Percentiles rank a stretch among this genome's conserved stretches.
phyloP scores from a whole-genome alignment of 2,113 vertebrate species.

The Eurypyga helias region DNA sequence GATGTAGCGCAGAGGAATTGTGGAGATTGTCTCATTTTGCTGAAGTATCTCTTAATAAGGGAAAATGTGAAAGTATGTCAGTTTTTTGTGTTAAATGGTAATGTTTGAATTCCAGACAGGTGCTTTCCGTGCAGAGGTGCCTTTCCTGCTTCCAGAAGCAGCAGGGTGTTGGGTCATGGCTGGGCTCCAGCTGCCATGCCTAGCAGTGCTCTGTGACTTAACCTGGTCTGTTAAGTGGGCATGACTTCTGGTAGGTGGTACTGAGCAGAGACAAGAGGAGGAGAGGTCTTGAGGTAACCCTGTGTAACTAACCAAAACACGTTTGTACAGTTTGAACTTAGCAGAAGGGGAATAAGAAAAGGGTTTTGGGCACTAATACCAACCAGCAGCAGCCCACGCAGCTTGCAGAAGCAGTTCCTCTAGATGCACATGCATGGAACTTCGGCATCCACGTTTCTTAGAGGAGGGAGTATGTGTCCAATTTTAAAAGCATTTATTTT shows the following conservation, averaged over 20 bases:
- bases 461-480: accelerated
- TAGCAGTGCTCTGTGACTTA: accelerated
- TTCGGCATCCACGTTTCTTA: background rate
- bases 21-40: background rate
- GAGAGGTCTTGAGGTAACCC: background rate
- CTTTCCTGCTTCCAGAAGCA: background rate
- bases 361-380: background rate
- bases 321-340: background rate
- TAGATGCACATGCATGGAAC: background rate
- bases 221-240: accelerated
- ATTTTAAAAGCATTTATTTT: background rate
- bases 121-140: background rate
- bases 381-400: background rate
- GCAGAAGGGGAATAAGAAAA: background rate
- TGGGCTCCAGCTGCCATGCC: background rate
- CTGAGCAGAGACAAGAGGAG: background rate
- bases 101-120: background rate
- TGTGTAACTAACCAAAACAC: background rate
- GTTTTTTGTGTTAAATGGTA: background rate
- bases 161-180: background rate
- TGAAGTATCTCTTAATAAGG: background rate
- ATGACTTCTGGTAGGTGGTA: background rate
- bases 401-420: background rate
- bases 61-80: background rate
- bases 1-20: background rate